Evolutionary conservation across 2,113 vertebrate species (phyloP).

Genomic region (Serinus canaria): DNA sequence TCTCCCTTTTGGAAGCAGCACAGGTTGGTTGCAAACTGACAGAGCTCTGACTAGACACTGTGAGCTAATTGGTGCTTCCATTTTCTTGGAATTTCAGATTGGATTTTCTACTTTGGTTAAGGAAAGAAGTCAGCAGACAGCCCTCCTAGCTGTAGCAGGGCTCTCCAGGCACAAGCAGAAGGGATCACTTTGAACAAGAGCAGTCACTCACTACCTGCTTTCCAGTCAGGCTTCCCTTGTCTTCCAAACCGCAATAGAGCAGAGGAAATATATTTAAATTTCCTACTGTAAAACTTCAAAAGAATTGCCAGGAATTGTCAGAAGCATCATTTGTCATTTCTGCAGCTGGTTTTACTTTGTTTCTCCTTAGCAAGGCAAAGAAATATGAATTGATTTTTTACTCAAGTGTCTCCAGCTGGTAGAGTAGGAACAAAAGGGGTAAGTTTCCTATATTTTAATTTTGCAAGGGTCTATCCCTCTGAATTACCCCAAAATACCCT

Average conservation of each 20-base stretch:
- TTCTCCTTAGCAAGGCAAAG: not conserved
- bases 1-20: not conserved
- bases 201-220: not conserved
- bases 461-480: not conserved
- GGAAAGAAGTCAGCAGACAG: not conserved
- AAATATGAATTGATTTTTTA: not conserved
- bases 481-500: not conserved
- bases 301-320: not conserved
- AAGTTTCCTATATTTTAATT: not conserved
- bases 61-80: not conserved
- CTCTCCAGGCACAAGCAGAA: not conserved
- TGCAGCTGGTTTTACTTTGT: not conserved
- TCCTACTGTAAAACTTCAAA: not conserved
- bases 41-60: not conserved
- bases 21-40: not conserved
- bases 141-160: not conserved
- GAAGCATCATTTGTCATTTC: not conserved
- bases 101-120: not conserved
- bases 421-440: not conserved
- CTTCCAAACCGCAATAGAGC: not conserved
- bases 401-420: not conserved
- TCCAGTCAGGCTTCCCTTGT: not conserved
- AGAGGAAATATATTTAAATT: conserved; percentile 1
- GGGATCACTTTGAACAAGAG: not conserved
- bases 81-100: not conserved